A percentile compares a stretch with the other conserved stretches of the same genome.
These are phyloP conservation scores for Hemibagrus wyckioides DNA, from an alignment of 2,113 vertebrate species.

Conservation along the genomic window DNA sequence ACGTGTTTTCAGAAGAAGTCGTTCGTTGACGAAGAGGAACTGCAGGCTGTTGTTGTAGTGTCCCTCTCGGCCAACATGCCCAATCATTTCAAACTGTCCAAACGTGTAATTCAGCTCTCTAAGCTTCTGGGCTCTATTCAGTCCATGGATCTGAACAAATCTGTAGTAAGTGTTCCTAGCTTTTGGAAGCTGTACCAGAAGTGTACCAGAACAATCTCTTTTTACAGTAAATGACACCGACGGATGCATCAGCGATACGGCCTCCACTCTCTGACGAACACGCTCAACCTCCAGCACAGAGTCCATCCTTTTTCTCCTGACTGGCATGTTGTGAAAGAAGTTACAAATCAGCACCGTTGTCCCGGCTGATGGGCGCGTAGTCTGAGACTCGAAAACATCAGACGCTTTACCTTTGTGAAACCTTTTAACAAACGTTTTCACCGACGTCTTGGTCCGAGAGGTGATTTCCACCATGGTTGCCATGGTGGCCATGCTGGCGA, in stretches of 20 bases:
- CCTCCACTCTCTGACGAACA: conserved; percentile 85
- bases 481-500: conserved; percentile 85
- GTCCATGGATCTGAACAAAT: conserved; percentile 90
- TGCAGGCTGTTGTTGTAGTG: conserved; percentile 93
- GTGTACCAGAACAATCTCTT: conserved; percentile 81
- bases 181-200: conserved; percentile 89
- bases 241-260: conserved; percentile 87
- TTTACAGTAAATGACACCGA: conserved; percentile 89
- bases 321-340: conserved; percentile 88
- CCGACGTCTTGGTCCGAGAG: conserved; percentile 76
- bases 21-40: conserved; percentile 88
- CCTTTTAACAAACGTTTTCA: conserved; percentile 82
- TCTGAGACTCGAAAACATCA: conserved; percentile 77
- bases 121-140: conserved; percentile 82
- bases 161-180: conserved; percentile 81
- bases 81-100: conserved; percentile 79
- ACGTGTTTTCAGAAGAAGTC: conserved; percentile 89
- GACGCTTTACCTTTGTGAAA: conserved; percentile 82
- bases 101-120: conserved; percentile 77
- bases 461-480: conserved; percentile 86
- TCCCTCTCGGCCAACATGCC: conserved; percentile 85
- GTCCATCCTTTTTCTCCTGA: conserved; percentile 85
- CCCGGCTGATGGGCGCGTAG: conserved; percentile 80
- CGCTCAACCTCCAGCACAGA: conserved; percentile 84
- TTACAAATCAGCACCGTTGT: conserved; percentile 87